Conservation (phyloP, 1,140 invertebrate species). For the Ceratosolen fusciceps region DNA sequence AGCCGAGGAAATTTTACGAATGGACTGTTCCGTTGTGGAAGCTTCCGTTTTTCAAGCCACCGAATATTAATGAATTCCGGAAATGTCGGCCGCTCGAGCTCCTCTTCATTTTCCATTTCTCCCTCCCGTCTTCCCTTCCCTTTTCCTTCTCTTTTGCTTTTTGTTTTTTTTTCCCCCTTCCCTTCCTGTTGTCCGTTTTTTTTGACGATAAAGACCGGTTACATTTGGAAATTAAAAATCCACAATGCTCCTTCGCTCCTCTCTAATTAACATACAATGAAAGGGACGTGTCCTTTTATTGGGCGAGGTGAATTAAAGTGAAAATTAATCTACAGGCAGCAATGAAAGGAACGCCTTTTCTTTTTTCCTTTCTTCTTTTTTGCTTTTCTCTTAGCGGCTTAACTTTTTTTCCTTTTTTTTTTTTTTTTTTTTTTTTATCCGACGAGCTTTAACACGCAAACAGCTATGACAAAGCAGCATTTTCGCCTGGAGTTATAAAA, state of each 20-base stretch:
- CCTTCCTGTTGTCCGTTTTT: no score
- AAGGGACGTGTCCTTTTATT: neutral
- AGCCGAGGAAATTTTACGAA: neutral
- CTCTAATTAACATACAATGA: neutral
- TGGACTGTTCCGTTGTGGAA: neutral
- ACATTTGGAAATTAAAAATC: neutral
- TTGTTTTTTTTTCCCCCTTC: no score
- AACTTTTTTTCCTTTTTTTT: no score
- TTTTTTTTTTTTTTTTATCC: neutral
- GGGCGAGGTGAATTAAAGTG: neutral
- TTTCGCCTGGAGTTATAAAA: neutral
- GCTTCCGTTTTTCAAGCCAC: neutral
- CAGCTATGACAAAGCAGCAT: neutral
- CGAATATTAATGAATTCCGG: neutral
- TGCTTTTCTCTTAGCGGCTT: no score
- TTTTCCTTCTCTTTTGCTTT: no score
- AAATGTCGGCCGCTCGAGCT: neutral
- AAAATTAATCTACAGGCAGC: neutral
- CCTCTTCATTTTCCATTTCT: no score
- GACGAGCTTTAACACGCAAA: neutral
- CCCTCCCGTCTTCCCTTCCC: no score
- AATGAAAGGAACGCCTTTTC: neutral
- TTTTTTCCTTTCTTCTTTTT: neutral
- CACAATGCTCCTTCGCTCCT: no score
- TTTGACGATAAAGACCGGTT: neutral